A percentile compares a stretch with the other conserved stretches of the same genome.
These are phyloP conservation scores for Lates calcarifer DNA, from an alignment of 2,113 vertebrate species.

Conservation along the genomic window DNA sequence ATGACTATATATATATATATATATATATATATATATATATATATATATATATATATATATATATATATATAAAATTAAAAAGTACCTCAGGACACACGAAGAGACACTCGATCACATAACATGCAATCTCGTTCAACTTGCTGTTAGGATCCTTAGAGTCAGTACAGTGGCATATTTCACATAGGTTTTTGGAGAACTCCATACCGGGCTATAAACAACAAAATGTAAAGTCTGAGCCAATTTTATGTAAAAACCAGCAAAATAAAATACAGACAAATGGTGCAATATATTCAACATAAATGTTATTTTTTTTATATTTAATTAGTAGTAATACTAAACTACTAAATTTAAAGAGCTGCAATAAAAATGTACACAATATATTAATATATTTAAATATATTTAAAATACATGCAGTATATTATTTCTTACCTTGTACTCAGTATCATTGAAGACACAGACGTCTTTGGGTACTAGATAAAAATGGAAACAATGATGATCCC, in stretches of 20 bases:
- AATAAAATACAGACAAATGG: background rate
- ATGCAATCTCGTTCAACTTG: constrained; percentile 56
- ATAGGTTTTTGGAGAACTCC: constrained; percentile 59
- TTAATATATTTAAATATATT: background rate
- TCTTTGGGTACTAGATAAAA: constrained; percentile 76
- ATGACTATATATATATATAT: too few relatives aligned
- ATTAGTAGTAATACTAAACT: too few relatives aligned
- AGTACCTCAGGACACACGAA: constrained; percentile 72
- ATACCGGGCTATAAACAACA: constrained; percentile 77
- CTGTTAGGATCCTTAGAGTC: constrained; percentile 47
- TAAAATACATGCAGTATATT: background rate
- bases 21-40: too few relatives aligned
- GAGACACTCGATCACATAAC: constrained; percentile 57
- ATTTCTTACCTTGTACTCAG: constrained; percentile 81
- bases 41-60: too few relatives aligned
- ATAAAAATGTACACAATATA: background rate
- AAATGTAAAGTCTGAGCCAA: constrained; percentile 2
- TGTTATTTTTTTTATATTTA: too few relatives aligned
- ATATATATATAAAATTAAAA: too few relatives aligned
- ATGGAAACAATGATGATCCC: background rate
- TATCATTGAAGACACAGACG: constrained; percentile 82
- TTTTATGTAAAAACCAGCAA: background rate
- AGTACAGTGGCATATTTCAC: constrained; percentile 81
- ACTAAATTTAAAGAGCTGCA: too few relatives aligned
- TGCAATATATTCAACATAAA: too few relatives aligned